These are phyloP conservation scores for Scaptomyza polygonia DNA, from an alignment of 2,888 invertebrate species.

Conservation along the genomic window DNA sequence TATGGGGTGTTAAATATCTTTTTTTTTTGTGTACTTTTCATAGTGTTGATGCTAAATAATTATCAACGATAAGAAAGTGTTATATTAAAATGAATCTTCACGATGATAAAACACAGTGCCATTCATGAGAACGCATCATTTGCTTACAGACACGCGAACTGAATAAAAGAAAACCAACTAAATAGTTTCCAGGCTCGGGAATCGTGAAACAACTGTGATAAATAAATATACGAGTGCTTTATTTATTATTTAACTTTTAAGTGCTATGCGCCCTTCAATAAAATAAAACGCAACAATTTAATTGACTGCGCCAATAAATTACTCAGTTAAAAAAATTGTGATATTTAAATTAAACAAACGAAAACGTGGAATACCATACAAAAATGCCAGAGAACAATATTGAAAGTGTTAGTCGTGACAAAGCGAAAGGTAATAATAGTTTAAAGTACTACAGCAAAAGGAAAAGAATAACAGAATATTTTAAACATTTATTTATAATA, in stretches of 20 bases:
- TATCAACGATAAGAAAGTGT: constrained; percentile 40
- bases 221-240: constrained; percentile 13
- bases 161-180: constrained; percentile 1
- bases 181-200: not conserved
- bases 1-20: constrained; percentile 7
- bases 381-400: constrained; percentile 17
- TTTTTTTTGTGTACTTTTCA: constrained; percentile 2
- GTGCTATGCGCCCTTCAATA: constrained; percentile 8
- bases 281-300: constrained; percentile 3
- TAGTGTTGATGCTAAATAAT: constrained; percentile 27
- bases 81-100: constrained; percentile 34
- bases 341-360: constrained; percentile 5
- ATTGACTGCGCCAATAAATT: constrained; percentile 25
- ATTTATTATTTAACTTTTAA: constrained; percentile 7
- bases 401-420: constrained; percentile 3
- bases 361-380: not conserved
- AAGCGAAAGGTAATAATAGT: constrained; percentile 36
- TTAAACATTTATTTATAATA: not conserved
- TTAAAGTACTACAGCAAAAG: no score
- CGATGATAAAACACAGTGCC: constrained; percentile 29
- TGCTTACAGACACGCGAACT: constrained; percentile 3
- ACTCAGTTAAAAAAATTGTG: constrained; percentile 23
- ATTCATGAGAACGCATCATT: constrained; percentile 24
- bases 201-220: constrained; percentile 27
- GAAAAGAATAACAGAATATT: not conserved